phyloP scores from a whole-genome alignment of 2,113 vertebrate species.

The Dipodomys spectabilis region DNA sequence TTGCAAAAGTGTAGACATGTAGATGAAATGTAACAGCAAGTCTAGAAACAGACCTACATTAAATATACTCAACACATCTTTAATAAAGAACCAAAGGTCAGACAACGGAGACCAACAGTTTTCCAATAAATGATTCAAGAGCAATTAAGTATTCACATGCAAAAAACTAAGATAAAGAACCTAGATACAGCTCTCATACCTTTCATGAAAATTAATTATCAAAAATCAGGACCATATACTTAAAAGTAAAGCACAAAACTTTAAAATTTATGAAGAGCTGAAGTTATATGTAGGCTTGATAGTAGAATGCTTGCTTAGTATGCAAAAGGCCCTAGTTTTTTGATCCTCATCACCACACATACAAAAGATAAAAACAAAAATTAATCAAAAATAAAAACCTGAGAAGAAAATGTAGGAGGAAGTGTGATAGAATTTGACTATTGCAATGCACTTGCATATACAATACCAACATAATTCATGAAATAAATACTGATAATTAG shows the following conservation, averaged over 20 bases:
- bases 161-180: background rate
- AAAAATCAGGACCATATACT: background rate
- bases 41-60: background rate
- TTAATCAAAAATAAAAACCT: background rate
- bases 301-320: background rate
- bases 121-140: background rate
- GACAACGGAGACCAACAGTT: background rate
- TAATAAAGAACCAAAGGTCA: background rate
- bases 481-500: background rate
- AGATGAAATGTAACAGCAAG: background rate
- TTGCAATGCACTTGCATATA: background rate
- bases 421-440: background rate
- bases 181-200: background rate
- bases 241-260: background rate
- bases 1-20: background rate
- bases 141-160: background rate
- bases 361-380: background rate
- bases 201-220: background rate
- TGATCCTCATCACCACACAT: background rate
- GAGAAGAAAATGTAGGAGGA: background rate
- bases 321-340: background rate
- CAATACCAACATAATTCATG: background rate
- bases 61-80: background rate
- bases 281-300: too few relatives aligned
- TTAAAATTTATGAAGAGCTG: background rate